Base-by-base conservation (phyloP, 1,140 invertebrate species). In the Subanguina moxae region DNA sequence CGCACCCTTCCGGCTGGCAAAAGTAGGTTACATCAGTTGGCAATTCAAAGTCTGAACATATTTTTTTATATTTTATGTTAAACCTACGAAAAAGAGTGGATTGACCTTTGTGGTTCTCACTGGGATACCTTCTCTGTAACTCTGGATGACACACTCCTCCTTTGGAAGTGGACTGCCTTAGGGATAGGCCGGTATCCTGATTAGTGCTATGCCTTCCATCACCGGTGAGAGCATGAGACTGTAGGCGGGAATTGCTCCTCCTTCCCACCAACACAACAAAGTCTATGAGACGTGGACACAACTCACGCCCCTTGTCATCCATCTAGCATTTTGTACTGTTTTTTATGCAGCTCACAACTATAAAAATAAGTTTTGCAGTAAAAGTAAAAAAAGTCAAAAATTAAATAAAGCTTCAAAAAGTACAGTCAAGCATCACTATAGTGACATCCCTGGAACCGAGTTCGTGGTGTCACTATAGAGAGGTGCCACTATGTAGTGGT, bases 11-110 rank as follows among this genome's bases (percentile, higher is more conserved):
- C 0, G 96, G 96, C 84, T 99, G 96, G 83, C 96, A 99, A 85
- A 99, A 99, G 82, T 94, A 96, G 8, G 97, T 93, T 87, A 99
- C 94, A 85, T 98, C 95, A 76, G 93, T 85, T 0, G 95, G 93
- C 69, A 99, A 85, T 0, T 91, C 90, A 85, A 99, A 99, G 84
- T 99, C 96, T 52, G 17, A 52, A 52, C n/a, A 21, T 21, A 52
- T 8, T 7, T 52, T 52, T 21, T 21, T 52, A 15, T 19, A 15
- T 52, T 52, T 15, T 3, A 21, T 7, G 48, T 21, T 7, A 52
- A 52, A 7, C 11, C 43, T 45, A n/a, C 43, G 43, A 15, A 52
- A 52, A 52, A 7, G n/a, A 7, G 15, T 52, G 8, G 8, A 15
- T 15, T 15, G 15, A 52, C 48, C 48, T 82, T 84, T 83, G 84